Evolutionary conservation across 2,797 vertebrate genomes (phyloP), one percentile per base, ranked within the genome.

Genomic region (Tenualosa thibaudeaui): DNA sequence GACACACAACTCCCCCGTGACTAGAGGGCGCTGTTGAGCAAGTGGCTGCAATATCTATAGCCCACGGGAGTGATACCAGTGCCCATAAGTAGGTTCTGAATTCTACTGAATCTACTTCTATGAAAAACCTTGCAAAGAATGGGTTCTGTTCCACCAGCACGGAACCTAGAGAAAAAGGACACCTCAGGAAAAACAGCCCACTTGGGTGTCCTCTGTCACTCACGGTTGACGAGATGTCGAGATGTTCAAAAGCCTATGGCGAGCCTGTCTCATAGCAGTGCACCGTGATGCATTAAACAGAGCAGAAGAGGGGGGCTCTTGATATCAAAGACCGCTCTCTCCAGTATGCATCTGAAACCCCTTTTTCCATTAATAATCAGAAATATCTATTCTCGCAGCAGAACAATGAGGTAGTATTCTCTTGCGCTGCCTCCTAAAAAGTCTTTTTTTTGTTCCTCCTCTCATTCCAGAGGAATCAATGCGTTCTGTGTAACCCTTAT

Each of bases 401-500:
- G 71, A 78, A 78, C 71, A 78, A 46, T 78, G 71, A 46, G 40
- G 17, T 46, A 78, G 40, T 78, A 78, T 78, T 78, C 71, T 78
- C 37, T 71, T 71, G 40, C 26, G 37, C 65, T 78, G 17, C 37
- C 40, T 46, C 17, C 37, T 19, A 17, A 15, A 75, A 75, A 17
- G 31, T 22, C 19, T 37, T 40, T 75, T 40, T 15, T 40, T 17
- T 31, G 26, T 26, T 8, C 37, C 37, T 7, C 37, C 17, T 43
- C 37, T 43, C 17, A 17, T 46, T 78, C 37, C 37, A 46, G 71
- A 37, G 71, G 71, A 78, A 78, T 78, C 71, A 78, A 78, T 78
- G 71, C 71, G 19, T 78, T 78, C 71, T 78, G 71, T 78, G 71
- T 78, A 46, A 40, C 40, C 71, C 37, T 78, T 78, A 78, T 78